A percentile compares a stretch with the other conserved stretches of the same genome.
phyloP scores from a whole-genome alignment of 2,113 vertebrate genomes.

The Antidorcas marsupialis region DNA sequence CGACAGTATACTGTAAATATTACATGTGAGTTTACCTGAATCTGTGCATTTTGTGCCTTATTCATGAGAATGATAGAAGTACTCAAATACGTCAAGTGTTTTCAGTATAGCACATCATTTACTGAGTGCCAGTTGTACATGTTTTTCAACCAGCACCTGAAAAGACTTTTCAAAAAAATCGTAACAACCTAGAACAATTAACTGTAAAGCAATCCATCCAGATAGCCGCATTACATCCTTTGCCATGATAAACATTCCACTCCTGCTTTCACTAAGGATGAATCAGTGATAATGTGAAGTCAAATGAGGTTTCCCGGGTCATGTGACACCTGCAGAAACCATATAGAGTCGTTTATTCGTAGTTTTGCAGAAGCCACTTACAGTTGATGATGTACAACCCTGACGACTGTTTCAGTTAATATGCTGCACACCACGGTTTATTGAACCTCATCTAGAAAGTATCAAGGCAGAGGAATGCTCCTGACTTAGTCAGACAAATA shows the following conservation, averaged over 20 bases:
- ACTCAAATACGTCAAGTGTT: slow-evolving; percentile 86
- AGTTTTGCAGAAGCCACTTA: slow-evolving; percentile 77
- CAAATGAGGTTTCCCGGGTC: slow-evolving; percentile 78
- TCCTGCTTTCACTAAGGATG: slow-evolving; percentile 77
- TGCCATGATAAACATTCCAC: slow-evolving; percentile 82
- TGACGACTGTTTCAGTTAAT: slow-evolving; percentile 73
- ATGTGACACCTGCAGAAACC: slow-evolving; percentile 77
- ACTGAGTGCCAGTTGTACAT: slow-evolving; percentile 78
- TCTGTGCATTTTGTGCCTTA: slow-evolving; percentile 99
- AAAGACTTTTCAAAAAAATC: slow-evolving; percentile 52
- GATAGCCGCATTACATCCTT: slow-evolving; percentile 77
- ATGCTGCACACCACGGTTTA: slow-evolving; percentile 72
- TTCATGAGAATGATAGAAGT: slow-evolving; percentile 89
- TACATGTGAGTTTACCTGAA: slow-evolving; percentile 94
- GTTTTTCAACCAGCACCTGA: slow-evolving; percentile 77
- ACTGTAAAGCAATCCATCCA: slow-evolving; percentile 72
- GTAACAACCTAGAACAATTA: slow-evolving; percentile 66
- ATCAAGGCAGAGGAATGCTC: slow-evolving; percentile 70
- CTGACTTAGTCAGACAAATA: slow-evolving; percentile 68
- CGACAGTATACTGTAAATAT: slow-evolving; percentile 94
- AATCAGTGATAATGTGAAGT: slow-evolving; percentile 80
- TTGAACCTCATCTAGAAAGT: slow-evolving; percentile 76
- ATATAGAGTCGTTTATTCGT: slow-evolving; percentile 64
- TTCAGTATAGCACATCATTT: slow-evolving; percentile 82
- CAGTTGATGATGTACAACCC: slow-evolving; percentile 72